Evolutionary conservation across 92 coral and sea anemone genomes (phyloP).

Genomic region (Palythoa grandiflora): DNA sequence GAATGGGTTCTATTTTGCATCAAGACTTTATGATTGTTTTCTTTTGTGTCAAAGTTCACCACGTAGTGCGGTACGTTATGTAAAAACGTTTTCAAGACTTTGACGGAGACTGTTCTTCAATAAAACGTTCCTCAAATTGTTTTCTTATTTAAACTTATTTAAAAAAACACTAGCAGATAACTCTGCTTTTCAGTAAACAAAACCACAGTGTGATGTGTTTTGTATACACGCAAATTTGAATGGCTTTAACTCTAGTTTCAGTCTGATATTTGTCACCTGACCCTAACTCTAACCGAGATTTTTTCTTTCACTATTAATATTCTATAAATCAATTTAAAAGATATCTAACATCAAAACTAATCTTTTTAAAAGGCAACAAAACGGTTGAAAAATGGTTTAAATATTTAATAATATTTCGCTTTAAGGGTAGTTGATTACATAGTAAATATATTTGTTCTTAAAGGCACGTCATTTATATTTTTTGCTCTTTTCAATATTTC

Average conservation of each 20-base stretch:
- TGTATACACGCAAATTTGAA: no score
- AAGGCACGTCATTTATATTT: no score
- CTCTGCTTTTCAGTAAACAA: no score
- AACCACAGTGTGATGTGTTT: no score
- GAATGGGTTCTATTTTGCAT: not conserved
- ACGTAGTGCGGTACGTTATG: not conserved
- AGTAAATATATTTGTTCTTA: not conserved
- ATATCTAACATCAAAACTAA: not conserved
- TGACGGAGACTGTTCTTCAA: no score
- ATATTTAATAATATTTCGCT: conserved; percentile 13
- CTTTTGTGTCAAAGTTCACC: not conserved
- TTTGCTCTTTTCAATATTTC: conserved; percentile 8
- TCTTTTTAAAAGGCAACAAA: not conserved
- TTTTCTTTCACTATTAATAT: not conserved
- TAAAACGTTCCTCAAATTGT: no score
- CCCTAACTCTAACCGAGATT: not conserved
- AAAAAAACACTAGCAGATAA: no score
- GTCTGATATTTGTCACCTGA: no score
- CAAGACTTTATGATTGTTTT: not conserved
- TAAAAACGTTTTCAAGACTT: no score
- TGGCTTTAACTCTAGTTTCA: no score
- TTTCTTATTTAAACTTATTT: no score
- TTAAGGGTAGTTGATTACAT: not conserved
- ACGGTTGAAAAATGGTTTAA: not conserved
- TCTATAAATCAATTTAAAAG: not conserved